phyloP scores from a whole-genome alignment of 2,113 vertebrate genomes.

The Hypomesus transpacificus region DNA sequence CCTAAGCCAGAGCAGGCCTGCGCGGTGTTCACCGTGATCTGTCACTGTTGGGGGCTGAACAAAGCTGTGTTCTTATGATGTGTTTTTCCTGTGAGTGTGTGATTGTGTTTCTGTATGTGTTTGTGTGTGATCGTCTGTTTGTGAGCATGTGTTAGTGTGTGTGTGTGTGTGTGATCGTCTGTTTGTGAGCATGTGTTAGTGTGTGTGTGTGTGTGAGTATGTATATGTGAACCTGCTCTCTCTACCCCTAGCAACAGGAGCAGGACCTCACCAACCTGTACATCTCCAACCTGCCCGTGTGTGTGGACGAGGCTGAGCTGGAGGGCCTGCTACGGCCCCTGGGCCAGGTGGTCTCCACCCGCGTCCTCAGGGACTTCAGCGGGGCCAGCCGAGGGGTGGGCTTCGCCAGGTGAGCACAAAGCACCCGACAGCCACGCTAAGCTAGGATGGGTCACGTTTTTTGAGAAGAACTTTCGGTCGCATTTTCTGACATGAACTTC shows the following conservation, averaged over 20 bases:
- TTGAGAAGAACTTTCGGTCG: too few species aligned
- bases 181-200: too few species aligned
- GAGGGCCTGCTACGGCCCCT: slow-evolving; percentile 93
- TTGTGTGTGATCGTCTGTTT: slow-evolving; percentile 21
- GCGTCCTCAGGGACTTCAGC: slow-evolving; percentile 95
- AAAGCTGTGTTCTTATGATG: slow-evolving; percentile 4
- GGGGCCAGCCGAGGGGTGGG: slow-evolving; percentile 96
- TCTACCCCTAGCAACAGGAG: slow-evolving; percentile 87
- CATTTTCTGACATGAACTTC: background rate
- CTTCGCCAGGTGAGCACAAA: slow-evolving; percentile 89
- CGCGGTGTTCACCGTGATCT: too few species aligned
- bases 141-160: slow-evolving; percentile 26
- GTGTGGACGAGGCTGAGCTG: slow-evolving; percentile 97
- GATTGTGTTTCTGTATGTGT: slow-evolving; percentile 41
- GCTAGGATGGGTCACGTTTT: too few species aligned
- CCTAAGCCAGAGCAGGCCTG: too few species aligned
- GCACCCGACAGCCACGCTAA: too few species aligned
- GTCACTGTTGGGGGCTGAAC: too few species aligned
- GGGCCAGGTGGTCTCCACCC: slow-evolving; percentile 95
- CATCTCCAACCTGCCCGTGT: slow-evolving; percentile 96
- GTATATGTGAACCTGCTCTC: background rate
- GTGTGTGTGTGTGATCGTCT: background rate
- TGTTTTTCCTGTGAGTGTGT: slow-evolving; percentile 37
- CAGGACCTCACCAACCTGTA: slow-evolving; percentile 93
- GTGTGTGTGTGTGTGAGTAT: too few species aligned